Base-by-base conservation (phyloP, 2,113 vertebrate genomes). In the Catharus minimus region DNA sequence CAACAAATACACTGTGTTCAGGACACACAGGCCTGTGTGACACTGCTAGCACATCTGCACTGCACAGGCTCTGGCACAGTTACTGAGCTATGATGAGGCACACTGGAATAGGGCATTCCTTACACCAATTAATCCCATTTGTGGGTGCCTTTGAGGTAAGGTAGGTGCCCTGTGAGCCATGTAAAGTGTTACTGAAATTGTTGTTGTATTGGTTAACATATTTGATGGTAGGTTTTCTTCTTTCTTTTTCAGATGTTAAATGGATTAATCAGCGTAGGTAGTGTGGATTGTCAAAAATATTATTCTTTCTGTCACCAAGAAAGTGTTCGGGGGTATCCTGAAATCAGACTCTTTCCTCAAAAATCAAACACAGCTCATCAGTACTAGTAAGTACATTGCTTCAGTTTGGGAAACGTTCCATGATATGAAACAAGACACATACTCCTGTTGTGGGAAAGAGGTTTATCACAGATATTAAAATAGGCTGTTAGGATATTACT, bases 241-340 rank as follows among this genome's bases (percentile, higher is more conserved):
- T 53, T 55, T 87, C 15, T 46, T 89, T 95, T 95, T 75, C 95
- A 97, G 99, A 96, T 98, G 93, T 73, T 99, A 94, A 98, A 58
- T 94, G 98, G 98, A 64, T 97, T 99, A 92, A 97, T 99, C 82
- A 97, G 68, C 6, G 99, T 99, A 10, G 99, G 99, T 38, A 98
- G 98, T 2, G 96, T 99, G 47, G 99, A 99, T 87, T 99, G 99
- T 97, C 98, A 99, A 95, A 98, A 97, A 80, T 98, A 99, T 11
- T 97, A 98, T 85, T 98, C 98, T 10, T 98, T 99, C 83, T 99
- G 99, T 97, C 97, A 98, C 81, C 95, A 97, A 93, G 98, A 99
- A 97, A 96, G 90, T 15, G 97, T 99, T 85, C 97, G 97, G 24
- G 98, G 98, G 20, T 99, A 99, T 85, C 99, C 99, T 39, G 99